phyloP scores from a whole-genome alignment of 30 jellyfish, hydroid and myxozoan species.

The Clytia hemisphaerica region DNA sequence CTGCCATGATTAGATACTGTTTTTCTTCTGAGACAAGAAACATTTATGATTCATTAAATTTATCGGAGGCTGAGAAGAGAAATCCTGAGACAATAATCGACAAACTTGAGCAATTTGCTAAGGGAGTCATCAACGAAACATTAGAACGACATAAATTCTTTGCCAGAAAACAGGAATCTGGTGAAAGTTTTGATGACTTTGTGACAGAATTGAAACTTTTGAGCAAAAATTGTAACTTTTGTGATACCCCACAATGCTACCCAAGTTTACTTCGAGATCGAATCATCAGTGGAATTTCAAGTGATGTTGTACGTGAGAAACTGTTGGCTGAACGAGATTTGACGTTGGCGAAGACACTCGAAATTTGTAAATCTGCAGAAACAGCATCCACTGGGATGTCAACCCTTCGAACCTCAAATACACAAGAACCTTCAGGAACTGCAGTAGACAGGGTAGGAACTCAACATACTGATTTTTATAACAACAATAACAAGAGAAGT shows the following conservation, averaged over 20 bases:
- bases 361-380: background rate
- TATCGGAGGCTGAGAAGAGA: conserved; percentile 8
- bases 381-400: background rate
- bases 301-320: background rate
- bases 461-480: no score
- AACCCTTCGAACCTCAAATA: background rate
- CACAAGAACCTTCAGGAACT: background rate
- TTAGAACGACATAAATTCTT: conserved; percentile 6
- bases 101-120: conserved; percentile 2
- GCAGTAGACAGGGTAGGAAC: background rate
- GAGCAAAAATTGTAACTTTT: conserved; percentile 15
- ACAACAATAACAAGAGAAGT: background rate
- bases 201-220: conserved; percentile 5
- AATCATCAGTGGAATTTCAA: background rate
- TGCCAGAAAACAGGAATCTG: conserved; percentile 6
- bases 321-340: no score
- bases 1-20: conserved; percentile 6
- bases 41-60: background rate
- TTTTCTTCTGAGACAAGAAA: conserved; percentile 1
- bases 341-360: background rate
- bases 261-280: background rate
- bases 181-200: conserved; percentile 6
- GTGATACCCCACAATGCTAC: background rate
- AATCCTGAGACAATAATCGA: conserved; percentile 6
- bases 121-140: conserved; percentile 10